phyloP scores from a whole-genome alignment of 2,797 vertebrate genomes.

The Echiichthys vipera region DNA sequence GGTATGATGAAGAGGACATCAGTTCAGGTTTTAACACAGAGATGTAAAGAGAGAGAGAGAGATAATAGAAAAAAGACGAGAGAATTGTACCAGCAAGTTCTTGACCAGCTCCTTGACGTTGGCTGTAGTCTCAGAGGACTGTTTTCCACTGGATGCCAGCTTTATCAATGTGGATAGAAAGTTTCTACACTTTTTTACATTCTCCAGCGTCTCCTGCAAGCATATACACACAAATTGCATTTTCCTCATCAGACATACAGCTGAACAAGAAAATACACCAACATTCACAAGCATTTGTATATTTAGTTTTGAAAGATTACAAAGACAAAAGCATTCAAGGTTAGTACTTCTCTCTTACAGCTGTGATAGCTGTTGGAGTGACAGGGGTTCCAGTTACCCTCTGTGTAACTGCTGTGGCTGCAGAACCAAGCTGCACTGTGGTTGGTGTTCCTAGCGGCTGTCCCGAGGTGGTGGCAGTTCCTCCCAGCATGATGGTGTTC shows the following conservation, averaged over 20 bases:
- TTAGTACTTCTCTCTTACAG: slow-evolving; percentile 78
- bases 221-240: background rate
- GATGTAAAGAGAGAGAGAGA: background rate
- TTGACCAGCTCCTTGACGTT: slow-evolving; percentile 94
- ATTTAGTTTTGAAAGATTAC: background rate
- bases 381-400: slow-evolving; percentile 80
- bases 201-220: slow-evolving; percentile 92
- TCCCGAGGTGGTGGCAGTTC: slow-evolving; percentile 84
- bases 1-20: background rate
- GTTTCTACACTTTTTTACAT: slow-evolving; percentile 96
- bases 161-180: slow-evolving; percentile 95
- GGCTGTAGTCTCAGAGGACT: slow-evolving; percentile 91
- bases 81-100: slow-evolving; percentile 87
- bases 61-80: background rate
- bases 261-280: background rate
- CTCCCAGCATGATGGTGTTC: slow-evolving; percentile 89
- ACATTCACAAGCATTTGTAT: background rate
- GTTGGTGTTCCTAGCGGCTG: slow-evolving; percentile 85
- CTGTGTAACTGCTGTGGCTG: slow-evolving; percentile 85
- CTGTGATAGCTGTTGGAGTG: slow-evolving; percentile 85
- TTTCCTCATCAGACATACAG: background rate
- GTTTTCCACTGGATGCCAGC: slow-evolving; percentile 92
- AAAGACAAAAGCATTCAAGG: slow-evolving; percentile 14
- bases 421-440: slow-evolving; percentile 88
- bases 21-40: background rate